Evolutionary conservation across 2,113 vertebrate species (phyloP).

Genomic region (Myiozetetes cayanensis): DNA sequence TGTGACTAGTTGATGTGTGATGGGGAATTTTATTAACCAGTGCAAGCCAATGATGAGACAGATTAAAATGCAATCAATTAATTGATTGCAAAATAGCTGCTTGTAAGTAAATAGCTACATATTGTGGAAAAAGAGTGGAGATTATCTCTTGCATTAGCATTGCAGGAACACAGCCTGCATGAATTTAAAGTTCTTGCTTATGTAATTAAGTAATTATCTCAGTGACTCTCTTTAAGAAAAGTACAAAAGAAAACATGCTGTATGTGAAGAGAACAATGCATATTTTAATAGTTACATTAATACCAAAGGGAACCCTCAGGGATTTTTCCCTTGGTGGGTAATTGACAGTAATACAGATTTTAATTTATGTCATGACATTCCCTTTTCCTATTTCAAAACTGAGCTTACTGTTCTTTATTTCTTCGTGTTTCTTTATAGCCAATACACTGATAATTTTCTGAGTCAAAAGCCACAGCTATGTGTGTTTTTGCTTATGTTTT

Average conservation of each 20-base stretch:
- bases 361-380: background rate
- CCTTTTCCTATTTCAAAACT: background rate
- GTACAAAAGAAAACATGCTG: background rate
- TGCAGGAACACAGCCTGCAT: background rate
- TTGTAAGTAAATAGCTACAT: background rate
- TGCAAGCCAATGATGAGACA: background rate
- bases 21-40: background rate
- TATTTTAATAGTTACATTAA: background rate
- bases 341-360: background rate
- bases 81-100: background rate
- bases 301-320: background rate
- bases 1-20: background rate
- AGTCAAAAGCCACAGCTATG: fast-evolving
- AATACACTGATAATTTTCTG: background rate
- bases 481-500: background rate
- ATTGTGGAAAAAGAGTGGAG: background rate
- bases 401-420: background rate
- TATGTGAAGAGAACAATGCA: background rate
- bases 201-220: constrained; percentile 13
- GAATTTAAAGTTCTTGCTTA: constrained; percentile 9
- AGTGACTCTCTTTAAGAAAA: background rate
- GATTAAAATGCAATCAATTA: background rate
- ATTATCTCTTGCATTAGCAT: background rate
- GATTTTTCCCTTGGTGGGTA: background rate
- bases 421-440: background rate